Evolutionary conservation across 2,113 vertebrate species (phyloP), one percentile per base, ranked within the genome.

Genomic region (Triplophysa rosa): DNA sequence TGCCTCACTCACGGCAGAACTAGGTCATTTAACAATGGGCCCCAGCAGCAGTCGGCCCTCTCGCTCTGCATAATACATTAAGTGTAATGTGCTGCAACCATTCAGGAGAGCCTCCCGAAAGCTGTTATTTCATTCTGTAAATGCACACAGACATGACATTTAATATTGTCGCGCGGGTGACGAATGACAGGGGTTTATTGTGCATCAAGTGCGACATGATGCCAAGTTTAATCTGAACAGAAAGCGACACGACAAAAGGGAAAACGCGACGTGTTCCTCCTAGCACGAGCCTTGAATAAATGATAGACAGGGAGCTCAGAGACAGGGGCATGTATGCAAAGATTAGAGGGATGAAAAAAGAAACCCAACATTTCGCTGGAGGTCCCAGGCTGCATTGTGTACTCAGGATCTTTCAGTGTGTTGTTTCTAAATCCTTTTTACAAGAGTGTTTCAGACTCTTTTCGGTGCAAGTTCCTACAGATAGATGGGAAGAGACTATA

Each of bases 11-110:
- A 91, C 92, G 84, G 83, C 90, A 93, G 93, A 97, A 96, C 90
- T 98, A 96, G 96, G 95, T 97, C 97, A 97, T 87, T 94, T 94
- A 95, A 98, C 96, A 98, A 97, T 95, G 93, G 94, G 88, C 71
- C 87, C 83, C 90, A 91, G 93, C 92, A 92, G 95, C 95, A 93
- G 92, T 94, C 95, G 89, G 92, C 94, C 92, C 94, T 96, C 92
- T 92, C 86, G 92, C 94, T 90, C 94, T 98, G 94, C 95, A 97
- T 98, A 95, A 98, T 98, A 93, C 94, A 97, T 99, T 95, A 96
- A 94, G 94, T 94, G 89, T 95, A 97, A 95, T 95, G 92, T 94
- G 95, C 92, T 93, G 92, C 94, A 94, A 93, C 92, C 93, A 94
- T 94, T 95, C 87, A 71, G 88, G 78, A 90, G 66, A 70, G 78